phyloP scores from a whole-genome alignment of 2,888 invertebrate genomes.

The Perdita meconis region DNA sequence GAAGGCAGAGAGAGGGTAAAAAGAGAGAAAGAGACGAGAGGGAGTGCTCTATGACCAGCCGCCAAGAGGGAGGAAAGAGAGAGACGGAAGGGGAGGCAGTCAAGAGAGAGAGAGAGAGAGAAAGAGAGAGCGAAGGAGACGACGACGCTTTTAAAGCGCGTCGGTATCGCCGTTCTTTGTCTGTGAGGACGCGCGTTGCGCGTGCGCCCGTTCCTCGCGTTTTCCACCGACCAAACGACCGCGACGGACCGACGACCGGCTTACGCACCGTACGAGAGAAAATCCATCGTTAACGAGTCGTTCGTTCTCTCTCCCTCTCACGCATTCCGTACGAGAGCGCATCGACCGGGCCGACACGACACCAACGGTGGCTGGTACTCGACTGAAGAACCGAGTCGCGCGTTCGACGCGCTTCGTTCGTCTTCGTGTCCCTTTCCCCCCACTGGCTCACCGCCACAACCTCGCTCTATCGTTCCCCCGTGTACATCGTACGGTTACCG shows the following conservation, averaged over 20 bases:
- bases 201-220: constrained; percentile 52
- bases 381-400: constrained; percentile 65
- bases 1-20: background rate
- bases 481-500: constrained; percentile 41
- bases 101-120: too few relatives aligned
- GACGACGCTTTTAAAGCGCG: constrained; percentile 61
- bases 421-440: constrained; percentile 51
- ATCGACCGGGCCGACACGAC: constrained; percentile 52
- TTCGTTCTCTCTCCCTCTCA: constrained; percentile 45
- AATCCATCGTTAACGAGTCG: constrained; percentile 65
- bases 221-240: constrained; percentile 32
- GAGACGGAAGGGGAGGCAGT: background rate
- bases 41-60: too few relatives aligned
- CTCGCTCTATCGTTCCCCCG: background rate
- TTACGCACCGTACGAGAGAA: constrained; percentile 57
- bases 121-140: constrained; percentile 8
- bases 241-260: constrained; percentile 42
- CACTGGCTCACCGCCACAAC: background rate
- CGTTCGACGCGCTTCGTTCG: constrained; percentile 70
- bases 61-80: too few relatives aligned
- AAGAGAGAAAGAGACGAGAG: background rate
- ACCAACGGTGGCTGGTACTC: constrained; percentile 72
- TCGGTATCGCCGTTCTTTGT: constrained; percentile 51
- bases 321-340: constrained; percentile 47
- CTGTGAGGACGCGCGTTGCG: constrained; percentile 50